Conservation (phyloP, 2,113 vertebrate genomes). For the Argyrosomus japonicus region DNA sequence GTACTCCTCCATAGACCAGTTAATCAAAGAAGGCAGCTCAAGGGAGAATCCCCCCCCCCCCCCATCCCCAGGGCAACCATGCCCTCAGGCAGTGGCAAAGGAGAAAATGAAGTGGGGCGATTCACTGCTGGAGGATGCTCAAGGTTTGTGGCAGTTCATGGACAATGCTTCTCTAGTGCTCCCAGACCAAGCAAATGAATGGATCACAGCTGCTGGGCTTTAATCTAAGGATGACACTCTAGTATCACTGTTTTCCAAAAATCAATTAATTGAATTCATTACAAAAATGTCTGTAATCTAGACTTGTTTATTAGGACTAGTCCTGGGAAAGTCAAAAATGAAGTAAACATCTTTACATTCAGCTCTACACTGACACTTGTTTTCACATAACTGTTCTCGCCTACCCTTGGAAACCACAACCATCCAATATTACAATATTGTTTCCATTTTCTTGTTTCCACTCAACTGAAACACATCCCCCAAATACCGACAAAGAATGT, state of each 20-base stretch:
- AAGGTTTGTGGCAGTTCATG: conserved; percentile 46
- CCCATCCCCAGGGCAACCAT: conserved; percentile 31
- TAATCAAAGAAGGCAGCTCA: conserved; percentile 56
- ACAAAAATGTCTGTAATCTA: conserved; percentile 7
- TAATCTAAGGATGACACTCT: conserved; percentile 14
- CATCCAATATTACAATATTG: conserved; percentile 10
- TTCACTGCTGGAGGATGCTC: conserved; percentile 30
- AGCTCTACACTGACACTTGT: neutral
- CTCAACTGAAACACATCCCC: conserved; percentile 17
- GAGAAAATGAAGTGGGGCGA: conserved; percentile 46
- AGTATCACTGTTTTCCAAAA: conserved; percentile 5
- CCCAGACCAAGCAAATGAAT: conserved; percentile 13
- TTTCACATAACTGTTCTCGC: neutral
- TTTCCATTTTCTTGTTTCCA: conserved; percentile 22
- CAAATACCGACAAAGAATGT: neutral
- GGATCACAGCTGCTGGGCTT: conserved; percentile 17
- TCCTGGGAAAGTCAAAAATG: conserved; percentile 1
- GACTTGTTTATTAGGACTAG: conserved; percentile 21
- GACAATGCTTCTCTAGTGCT: conserved; percentile 11
- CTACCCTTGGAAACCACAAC: neutral
- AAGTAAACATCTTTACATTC: neutral
- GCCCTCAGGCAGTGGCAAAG: conserved; percentile 57
- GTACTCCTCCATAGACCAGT: conserved; percentile 25
- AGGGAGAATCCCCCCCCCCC: conserved; percentile 24
- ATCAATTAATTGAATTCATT: conserved; percentile 27